These are phyloP conservation scores for Microctenopoma stevenorrisi DNA, from an alignment of 2,797 vertebrate genomes.

Conservation along the genomic window DNA sequence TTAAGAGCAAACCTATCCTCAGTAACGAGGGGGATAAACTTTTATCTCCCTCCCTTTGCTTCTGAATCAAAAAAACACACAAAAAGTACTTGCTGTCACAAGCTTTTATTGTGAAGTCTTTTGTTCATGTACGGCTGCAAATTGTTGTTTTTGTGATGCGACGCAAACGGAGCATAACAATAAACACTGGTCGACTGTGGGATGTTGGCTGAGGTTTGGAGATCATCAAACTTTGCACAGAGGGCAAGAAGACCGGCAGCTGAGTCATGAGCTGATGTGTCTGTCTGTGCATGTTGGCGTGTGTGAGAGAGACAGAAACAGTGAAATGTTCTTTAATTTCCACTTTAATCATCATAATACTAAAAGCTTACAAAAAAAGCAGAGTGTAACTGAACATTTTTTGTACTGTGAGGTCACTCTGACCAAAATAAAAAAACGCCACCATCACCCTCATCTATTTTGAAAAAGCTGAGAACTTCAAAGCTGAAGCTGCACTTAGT, in stretches of 20 bases:
- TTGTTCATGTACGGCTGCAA: conserved; percentile 64
- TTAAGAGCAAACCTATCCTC: conserved; percentile 52
- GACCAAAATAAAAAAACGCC: not conserved
- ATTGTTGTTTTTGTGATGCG: conserved; percentile 72
- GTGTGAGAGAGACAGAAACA: not conserved
- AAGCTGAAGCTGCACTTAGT: conserved; percentile 45
- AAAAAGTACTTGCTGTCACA: conserved; percentile 55
- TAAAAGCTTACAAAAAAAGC: conserved; percentile 1
- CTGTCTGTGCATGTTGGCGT: conserved; percentile 16
- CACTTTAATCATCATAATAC: conserved; percentile 4
- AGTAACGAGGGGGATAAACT: conserved; percentile 40
- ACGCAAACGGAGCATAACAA: conserved; percentile 59
- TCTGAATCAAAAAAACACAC: conserved; percentile 21
- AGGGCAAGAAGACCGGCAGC: conserved; percentile 36
- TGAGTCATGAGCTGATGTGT: conserved; percentile 32
- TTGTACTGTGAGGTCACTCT: conserved; percentile 3
- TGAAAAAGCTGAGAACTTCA: conserved; percentile 49
- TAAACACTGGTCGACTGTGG: conserved; percentile 63
- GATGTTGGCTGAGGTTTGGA: conserved; percentile 48
- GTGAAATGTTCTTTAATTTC: conserved; percentile 1
- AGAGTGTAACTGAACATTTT: not conserved
- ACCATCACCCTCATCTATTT: not conserved
- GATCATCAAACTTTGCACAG: conserved; percentile 41
- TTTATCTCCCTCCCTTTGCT: conserved; percentile 45
- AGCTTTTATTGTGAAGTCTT: conserved; percentile 71